phyloP scores from a whole-genome alignment of 2,797 vertebrate species.

The Semaprochilodus insignis region DNA sequence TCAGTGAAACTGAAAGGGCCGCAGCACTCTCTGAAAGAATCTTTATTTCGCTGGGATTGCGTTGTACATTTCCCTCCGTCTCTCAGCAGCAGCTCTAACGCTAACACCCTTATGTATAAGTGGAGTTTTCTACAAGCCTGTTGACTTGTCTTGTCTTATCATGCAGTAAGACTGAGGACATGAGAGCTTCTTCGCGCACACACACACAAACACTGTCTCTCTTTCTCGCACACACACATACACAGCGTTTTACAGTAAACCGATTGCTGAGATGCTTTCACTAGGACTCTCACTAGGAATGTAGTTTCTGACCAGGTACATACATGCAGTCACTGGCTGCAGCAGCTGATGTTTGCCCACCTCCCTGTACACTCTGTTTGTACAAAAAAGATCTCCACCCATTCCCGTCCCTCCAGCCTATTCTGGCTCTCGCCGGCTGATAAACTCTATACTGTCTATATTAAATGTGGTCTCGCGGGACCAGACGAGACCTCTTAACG shows the following conservation, averaged over 20 bases:
- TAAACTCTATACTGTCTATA: background rate
- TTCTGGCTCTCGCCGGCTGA: background rate
- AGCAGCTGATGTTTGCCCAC: background rate
- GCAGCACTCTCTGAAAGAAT: conserved; percentile 30
- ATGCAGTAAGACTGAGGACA: conserved; percentile 31
- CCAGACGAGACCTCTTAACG: too few relatives aligned
- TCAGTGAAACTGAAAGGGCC: background rate
- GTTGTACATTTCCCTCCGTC: background rate
- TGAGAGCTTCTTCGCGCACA: background rate
- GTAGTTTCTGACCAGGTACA: conserved; percentile 4
- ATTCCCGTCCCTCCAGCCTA: background rate
- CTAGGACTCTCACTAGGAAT: conserved; percentile 33
- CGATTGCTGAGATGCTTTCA: conserved; percentile 45
- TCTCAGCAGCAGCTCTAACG: conserved; percentile 8
- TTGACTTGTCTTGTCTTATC: conserved; percentile 11
- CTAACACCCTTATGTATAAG: background rate
- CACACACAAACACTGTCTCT: conserved; percentile 16
- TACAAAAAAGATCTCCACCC: background rate
- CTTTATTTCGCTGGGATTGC: conserved; percentile 33
- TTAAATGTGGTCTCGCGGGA: too few relatives aligned
- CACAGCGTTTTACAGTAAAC: conserved; percentile 8
- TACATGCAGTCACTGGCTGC: background rate
- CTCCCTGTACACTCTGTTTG: background rate
- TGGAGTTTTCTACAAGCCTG: background rate
- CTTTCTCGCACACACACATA: background rate